These are phyloP conservation scores for Panagrolaimus sp. DNA, from an alignment of 1,140 invertebrate genomes.

Conservation along the genomic window DNA sequence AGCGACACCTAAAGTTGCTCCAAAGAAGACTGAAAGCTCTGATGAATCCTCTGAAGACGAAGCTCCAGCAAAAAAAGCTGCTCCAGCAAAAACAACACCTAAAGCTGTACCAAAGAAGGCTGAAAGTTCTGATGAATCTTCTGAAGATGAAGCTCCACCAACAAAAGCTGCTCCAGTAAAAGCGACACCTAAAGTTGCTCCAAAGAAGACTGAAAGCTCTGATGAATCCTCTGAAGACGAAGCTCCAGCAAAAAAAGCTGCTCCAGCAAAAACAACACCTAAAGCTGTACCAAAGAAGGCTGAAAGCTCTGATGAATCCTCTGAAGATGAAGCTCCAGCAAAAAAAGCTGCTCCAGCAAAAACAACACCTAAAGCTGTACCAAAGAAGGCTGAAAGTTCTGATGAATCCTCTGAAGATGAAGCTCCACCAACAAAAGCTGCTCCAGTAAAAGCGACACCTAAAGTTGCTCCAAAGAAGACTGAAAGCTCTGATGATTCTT, in stretches of 20 bases:
- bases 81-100: constrained; percentile 9
- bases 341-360: not conserved
- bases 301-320: not conserved
- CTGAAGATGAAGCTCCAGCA: not conserved
- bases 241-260: constrained; percentile 19
- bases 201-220: not conserved
- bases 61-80: constrained; percentile 15
- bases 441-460: not conserved
- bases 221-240: constrained; percentile 19
- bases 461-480: not conserved
- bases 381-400: not conserved
- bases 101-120: constrained; percentile 8
- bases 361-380: not conserved
- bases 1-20: not conserved
- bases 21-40: not conserved
- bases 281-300: constrained; percentile 9
- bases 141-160: constrained; percentile 8
- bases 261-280: constrained; percentile 17
- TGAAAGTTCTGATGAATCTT: not conserved
- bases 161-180: not conserved
- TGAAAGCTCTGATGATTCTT: not conserved
- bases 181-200: not conserved
- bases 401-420: constrained; percentile 27
- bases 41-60: constrained; percentile 12
- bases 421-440: constrained; percentile 11